Percentiles rank a stretch among this genome's conserved stretches.
Evolutionary conservation across 1,140 invertebrate species (phyloP).

Genomic region (Thaumatotibia leucotreta): DNA sequence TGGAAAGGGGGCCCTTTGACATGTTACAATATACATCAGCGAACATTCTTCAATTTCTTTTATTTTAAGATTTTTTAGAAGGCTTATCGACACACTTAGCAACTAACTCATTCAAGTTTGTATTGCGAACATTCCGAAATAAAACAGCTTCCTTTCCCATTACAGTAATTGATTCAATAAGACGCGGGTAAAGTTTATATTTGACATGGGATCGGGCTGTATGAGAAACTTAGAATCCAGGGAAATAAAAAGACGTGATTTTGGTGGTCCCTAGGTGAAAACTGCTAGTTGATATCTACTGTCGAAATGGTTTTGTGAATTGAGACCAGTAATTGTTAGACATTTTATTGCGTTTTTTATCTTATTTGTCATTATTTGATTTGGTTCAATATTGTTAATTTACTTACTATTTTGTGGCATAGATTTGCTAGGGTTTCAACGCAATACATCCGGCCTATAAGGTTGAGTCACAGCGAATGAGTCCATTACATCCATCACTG

Average conservation of each 20-base stretch:
- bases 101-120: neutral
- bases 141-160: slow-evolving; percentile 33
- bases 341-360: neutral
- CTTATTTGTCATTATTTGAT: neutral
- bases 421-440: too few relatives aligned
- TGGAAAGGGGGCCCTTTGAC: too few relatives aligned
- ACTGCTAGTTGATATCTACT: neutral
- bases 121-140: slow-evolving; percentile 23
- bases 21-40: too few relatives aligned
- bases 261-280: slow-evolving; percentile 22
- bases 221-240: slow-evolving; percentile 54
- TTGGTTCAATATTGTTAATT: too few relatives aligned
- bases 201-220: slow-evolving; percentile 57
- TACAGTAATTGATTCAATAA: slow-evolving; percentile 64
- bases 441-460: too few relatives aligned
- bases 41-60: too few relatives aligned
- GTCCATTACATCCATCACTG: too few relatives aligned
- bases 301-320: slow-evolving; percentile 11
- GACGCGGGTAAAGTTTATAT: slow-evolving; percentile 61
- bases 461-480: too few relatives aligned
- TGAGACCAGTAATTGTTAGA: neutral
- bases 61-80: too few relatives aligned
- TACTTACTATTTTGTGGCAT: too few relatives aligned
- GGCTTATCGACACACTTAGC: too few relatives aligned
- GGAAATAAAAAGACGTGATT: slow-evolving; percentile 52